A percentile compares a stretch with the other conserved stretches of the same genome.
Evolutionary conservation across 37 sponge, comb jelly and placozoan species (phyloP).

Genomic region (Beroe ovata): DNA sequence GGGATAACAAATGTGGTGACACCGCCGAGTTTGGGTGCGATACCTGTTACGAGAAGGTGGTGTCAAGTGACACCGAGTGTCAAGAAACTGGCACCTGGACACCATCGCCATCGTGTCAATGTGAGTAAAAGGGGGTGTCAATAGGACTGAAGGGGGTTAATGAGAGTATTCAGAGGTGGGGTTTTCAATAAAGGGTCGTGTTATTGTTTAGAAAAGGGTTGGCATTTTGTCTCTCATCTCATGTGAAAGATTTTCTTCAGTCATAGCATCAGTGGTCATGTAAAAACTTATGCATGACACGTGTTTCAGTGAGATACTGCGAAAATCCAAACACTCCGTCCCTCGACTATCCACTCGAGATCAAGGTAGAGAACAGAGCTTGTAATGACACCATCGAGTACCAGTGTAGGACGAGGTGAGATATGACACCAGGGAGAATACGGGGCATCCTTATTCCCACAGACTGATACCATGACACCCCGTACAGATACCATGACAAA

Average conservation of each 20-base stretch:
- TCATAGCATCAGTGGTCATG: too few relatives aligned
- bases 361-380: not conserved
- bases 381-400: constrained; percentile 52
- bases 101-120: not conserved
- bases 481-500: too few relatives aligned
- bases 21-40: constrained; percentile 45
- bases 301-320: not conserved
- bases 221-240: too few relatives aligned
- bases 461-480: too few relatives aligned
- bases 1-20: constrained; percentile 44
- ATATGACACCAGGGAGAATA: too few relatives aligned
- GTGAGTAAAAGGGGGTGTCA: not conserved
- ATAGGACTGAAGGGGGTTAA: too few relatives aligned
- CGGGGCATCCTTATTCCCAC: too few relatives aligned
- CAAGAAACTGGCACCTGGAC: not conserved
- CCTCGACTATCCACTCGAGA: not conserved
- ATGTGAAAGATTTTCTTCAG: too few relatives aligned
- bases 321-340: not conserved
- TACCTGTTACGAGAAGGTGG: constrained; percentile 17
- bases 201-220: too few relatives aligned
- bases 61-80: not conserved
- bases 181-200: too few relatives aligned
- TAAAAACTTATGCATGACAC: too few relatives aligned
- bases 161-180: too few relatives aligned
- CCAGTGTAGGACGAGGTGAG: not conserved